Percentiles rank a stretch among this genome's conserved stretches.
Conservation (phyloP, 1,140 invertebrate species). For the Micrasema minimum region DNA sequence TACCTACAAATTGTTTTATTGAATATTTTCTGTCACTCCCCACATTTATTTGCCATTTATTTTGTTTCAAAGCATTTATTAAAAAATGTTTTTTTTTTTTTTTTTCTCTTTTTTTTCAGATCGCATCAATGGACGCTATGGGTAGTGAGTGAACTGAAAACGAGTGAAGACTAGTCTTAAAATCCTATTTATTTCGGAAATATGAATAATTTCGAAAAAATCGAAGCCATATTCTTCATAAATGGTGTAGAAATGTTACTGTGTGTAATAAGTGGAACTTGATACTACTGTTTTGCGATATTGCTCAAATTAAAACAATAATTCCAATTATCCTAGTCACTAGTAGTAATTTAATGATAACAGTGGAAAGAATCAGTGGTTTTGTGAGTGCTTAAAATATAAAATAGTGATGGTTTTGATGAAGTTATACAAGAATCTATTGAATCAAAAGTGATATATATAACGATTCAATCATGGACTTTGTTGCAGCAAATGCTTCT, state of each 20-base stretch:
- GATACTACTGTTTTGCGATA: not conserved
- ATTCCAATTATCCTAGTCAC: not conserved
- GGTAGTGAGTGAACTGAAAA: too few species aligned
- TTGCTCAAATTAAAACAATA: not conserved
- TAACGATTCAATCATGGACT: constrained; percentile 29
- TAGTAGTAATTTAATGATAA: not conserved
- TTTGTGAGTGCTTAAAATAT: too few species aligned
- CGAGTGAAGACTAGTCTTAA: too few species aligned
- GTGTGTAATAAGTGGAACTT: constrained; percentile 9
- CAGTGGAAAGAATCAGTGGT: not conserved
- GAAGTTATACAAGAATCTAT: not conserved
- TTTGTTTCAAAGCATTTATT: too few species aligned
- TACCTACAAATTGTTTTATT: too few species aligned
- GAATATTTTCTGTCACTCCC: too few species aligned
- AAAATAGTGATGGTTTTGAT: too few species aligned
- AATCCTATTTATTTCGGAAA: too few species aligned
- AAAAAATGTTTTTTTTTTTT: too few species aligned
- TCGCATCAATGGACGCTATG: too few species aligned
- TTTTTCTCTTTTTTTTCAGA: too few species aligned
- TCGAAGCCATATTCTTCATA: not conserved
- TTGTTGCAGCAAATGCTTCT: not conserved
- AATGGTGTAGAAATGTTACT: not conserved
- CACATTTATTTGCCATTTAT: too few species aligned
- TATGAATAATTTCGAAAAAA: constrained; percentile 24
- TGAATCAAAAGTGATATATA: not conserved